A percentile compares a stretch with the other conserved stretches of the same genome.
These are phyloP conservation scores for Caerostris extrusa DNA, from an alignment of 1,140 invertebrate genomes.

Conservation along the genomic window DNA sequence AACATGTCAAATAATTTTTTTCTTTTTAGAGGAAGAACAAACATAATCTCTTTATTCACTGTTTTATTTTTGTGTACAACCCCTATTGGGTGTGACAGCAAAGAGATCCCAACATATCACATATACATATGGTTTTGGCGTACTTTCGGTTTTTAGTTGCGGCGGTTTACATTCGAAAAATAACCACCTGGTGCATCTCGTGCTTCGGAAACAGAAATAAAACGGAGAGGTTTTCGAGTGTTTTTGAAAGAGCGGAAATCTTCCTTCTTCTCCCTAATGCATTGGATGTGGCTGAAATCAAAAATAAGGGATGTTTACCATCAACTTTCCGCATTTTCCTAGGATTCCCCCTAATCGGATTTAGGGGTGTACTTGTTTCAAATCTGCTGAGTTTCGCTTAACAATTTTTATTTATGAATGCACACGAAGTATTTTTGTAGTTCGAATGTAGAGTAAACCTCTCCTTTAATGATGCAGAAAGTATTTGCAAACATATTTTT, in stretches of 20 bases:
- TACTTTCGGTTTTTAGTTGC: constrained; percentile 1
- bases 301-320: not conserved
- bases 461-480: no score
- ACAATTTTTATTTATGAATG: no score
- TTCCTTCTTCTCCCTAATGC: not conserved
- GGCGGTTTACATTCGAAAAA: constrained; percentile 17
- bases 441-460: no score
- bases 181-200: constrained; percentile 26
- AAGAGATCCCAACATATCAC: not conserved
- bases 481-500: no score
- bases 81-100: not conserved
- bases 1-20: no score
- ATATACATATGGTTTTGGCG: not conserved
- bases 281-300: not conserved
- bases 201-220: not conserved
- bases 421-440: no score
- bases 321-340: not conserved
- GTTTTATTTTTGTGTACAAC: not conserved
- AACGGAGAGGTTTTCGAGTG: constrained; percentile 4
- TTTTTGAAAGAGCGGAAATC: not conserved
- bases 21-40: no score
- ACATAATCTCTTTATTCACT: not conserved
- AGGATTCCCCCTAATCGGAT: not conserved
- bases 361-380: not conserved
- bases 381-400: no score